phyloP scores from a whole-genome alignment of 2,113 vertebrate genomes.

The Electrona antarctica region DNA sequence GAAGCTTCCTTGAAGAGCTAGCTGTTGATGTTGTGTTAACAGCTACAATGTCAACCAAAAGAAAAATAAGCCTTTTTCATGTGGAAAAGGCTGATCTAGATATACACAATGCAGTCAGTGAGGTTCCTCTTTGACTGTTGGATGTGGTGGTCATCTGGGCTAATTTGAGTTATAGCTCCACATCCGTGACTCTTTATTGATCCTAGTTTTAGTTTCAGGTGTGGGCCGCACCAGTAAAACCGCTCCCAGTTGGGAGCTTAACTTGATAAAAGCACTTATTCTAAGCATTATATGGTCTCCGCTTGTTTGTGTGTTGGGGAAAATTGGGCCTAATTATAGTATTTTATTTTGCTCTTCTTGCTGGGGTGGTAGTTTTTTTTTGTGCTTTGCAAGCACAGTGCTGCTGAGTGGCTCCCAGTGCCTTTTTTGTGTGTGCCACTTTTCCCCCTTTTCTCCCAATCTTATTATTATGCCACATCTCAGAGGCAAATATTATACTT shows the following conservation, averaged over 20 bases:
- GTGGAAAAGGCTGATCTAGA: neutral
- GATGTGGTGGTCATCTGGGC: neutral
- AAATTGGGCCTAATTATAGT: neutral
- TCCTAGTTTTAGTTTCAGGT: neutral
- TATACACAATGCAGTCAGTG: neutral
- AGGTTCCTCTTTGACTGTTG: constrained; percentile 2
- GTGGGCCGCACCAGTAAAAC: neutral
- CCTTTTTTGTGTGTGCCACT: too few species aligned
- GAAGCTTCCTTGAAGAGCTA: neutral
- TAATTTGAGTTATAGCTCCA: constrained; percentile 19
- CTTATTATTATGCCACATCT: too few species aligned
- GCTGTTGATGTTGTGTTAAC: neutral
- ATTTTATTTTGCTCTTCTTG: constrained; percentile 6
- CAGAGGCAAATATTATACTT: too few species aligned
- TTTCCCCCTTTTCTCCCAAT: too few species aligned
- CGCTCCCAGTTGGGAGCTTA: constrained; percentile 1
- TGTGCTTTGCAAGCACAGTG: neutral
- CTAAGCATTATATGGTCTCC: constrained; percentile 9
- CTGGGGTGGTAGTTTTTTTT: neutral
- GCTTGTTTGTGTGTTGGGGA: neutral
- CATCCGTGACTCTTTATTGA: neutral
- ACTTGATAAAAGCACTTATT: neutral
- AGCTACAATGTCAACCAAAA: neutral
- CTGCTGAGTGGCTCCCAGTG: neutral
- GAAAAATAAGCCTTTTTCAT: neutral